Percentiles rank a stretch among this genome's conserved stretches.
Evolutionary conservation across 2,113 vertebrate species (phyloP).

Genomic region (Tragelaphus scriptus): DNA sequence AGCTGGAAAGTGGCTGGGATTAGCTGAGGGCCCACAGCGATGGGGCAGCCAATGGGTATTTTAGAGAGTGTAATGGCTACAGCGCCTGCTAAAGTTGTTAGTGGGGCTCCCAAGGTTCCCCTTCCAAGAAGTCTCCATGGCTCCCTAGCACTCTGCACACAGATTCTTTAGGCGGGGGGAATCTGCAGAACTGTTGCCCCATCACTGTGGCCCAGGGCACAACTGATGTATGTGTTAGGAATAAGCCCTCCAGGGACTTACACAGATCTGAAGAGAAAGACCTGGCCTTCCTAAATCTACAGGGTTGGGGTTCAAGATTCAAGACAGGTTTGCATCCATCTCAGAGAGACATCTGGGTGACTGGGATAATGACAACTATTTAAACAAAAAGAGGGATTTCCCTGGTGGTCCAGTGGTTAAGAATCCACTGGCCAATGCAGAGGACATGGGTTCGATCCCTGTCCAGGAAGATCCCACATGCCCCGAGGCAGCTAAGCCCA

Average conservation of each 20-base stretch:
- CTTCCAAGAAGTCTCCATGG: not conserved
- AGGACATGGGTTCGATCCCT: not conserved
- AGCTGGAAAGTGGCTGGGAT: not conserved
- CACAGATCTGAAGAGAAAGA: not conserved
- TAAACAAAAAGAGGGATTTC: not conserved
- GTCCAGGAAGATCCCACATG: not conserved
- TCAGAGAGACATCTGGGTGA: not conserved
- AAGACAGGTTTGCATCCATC: not conserved
- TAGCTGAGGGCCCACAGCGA: not conserved
- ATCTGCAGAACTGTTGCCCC: not conserved
- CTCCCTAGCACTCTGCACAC: accelerated
- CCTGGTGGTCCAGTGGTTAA: not conserved
- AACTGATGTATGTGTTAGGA: not conserved
- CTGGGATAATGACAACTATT: not conserved
- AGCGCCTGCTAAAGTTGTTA: not conserved
- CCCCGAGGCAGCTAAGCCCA: not conserved
- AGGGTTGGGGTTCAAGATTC: not conserved
- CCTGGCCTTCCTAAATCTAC: not conserved
- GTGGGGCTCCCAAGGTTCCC: not conserved
- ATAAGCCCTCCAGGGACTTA: not conserved
- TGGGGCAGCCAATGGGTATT: not conserved
- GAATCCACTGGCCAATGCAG: not conserved
- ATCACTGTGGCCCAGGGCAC: not conserved
- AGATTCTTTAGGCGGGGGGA: not conserved
- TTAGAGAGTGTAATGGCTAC: not conserved